Conservation (phyloP, 2,113 vertebrate genomes). For the Agelaius phoeniceus region DNA sequence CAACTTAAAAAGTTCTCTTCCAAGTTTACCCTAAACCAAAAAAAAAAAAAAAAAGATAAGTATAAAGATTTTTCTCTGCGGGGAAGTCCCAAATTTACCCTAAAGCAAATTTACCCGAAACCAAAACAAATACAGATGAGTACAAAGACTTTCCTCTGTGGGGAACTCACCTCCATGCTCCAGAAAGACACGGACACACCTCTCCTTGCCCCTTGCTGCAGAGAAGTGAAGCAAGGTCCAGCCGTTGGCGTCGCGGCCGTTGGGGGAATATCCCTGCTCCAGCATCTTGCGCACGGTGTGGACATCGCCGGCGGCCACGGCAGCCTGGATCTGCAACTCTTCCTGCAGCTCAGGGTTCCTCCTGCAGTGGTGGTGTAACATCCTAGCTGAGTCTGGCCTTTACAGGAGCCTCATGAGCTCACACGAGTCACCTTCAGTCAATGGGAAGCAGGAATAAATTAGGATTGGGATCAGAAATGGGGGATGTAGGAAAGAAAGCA, state of each 20-base stretch:
- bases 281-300: conserved; percentile 96
- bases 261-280: conserved; percentile 96
- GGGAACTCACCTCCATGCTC: conserved; percentile 92
- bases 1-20: too few species aligned
- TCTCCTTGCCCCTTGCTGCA: conserved; percentile 94
- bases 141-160: neutral
- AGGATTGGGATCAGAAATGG: neutral
- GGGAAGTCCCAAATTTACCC: too few species aligned
- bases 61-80: too few species aligned
- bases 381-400: conserved; percentile 86
- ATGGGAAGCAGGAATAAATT: neutral
- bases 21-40: too few species aligned
- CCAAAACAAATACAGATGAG: neutral
- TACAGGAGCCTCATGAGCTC: conserved; percentile 79
- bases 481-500: neutral
- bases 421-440: conserved; percentile 60
- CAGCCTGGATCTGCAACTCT: conserved; percentile 98
- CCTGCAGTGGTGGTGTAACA: conserved; percentile 99
- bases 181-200: conserved; percentile 96
- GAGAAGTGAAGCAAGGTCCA: conserved; percentile 99
- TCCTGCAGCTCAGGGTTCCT: conserved; percentile 97
- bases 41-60: too few species aligned
- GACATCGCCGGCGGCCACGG: conserved; percentile 94
- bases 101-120: neutral
- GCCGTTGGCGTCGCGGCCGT: conserved; percentile 94